These are phyloP conservation scores for Dicroscelio sp. DNA, from an alignment of 2,888 invertebrate genomes.

Conservation along the genomic window DNA sequence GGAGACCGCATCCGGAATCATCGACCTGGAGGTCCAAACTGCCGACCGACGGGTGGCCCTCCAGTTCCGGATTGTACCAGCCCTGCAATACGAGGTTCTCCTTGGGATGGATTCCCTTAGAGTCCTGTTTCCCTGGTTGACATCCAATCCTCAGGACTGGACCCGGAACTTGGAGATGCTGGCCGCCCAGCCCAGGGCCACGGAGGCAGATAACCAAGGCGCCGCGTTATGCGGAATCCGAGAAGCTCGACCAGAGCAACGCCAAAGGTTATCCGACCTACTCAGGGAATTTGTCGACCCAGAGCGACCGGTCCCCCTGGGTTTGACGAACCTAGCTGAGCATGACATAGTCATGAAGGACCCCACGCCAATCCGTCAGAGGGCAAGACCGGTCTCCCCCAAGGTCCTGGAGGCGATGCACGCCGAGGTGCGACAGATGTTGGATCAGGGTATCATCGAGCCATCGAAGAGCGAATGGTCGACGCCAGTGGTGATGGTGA, in stretches of 20 bases:
- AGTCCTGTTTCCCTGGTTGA: no score
- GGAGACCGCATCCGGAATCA: neutral
- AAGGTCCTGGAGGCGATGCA: conserved; percentile 1
- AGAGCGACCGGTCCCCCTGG: neutral
- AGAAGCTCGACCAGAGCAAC: neutral
- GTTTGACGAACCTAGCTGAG: neutral
- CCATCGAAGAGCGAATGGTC: neutral
- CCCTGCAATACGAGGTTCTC: neutral
- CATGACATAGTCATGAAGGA: neutral
- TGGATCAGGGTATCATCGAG: neutral
- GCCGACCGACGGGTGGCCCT: neutral
- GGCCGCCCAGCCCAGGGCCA: no score
- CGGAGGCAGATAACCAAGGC: no score
- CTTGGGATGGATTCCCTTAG: neutral
- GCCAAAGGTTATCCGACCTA: neutral
- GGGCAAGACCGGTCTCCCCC: neutral
- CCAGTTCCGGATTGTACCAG: neutral
- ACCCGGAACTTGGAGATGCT: no score
- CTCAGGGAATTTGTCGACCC: neutral
- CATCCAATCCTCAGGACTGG: no score
- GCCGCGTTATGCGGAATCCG: neutral
- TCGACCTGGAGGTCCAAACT: neutral
- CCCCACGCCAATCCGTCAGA: no score
- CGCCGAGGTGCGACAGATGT: neutral
- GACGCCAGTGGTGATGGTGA: conserved; percentile 9